These are phyloP conservation scores for Adrianichthys oophorus DNA, from an alignment of 2,797 vertebrate genomes.

Conservation along the genomic window DNA sequence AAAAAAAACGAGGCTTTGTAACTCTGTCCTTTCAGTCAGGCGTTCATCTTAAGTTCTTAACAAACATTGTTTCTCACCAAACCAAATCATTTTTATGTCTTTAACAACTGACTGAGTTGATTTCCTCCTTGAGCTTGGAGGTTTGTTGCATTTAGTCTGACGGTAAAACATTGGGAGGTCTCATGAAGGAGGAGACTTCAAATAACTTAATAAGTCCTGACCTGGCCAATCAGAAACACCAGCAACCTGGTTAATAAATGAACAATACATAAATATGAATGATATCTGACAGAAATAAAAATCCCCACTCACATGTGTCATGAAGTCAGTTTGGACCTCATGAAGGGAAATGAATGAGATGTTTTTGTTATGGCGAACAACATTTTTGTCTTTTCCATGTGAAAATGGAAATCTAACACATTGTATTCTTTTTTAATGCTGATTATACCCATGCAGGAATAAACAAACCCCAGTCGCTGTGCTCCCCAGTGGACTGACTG, in stretches of 20 bases:
- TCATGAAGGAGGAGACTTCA: slow-evolving; percentile 14
- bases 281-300: slow-evolving; percentile 38
- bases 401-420: slow-evolving; percentile 38
- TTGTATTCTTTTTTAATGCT: slow-evolving; percentile 37
- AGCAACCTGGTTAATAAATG: slow-evolving; percentile 33
- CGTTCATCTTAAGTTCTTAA: background rate
- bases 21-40: too few species aligned
- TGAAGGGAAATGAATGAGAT: background rate
- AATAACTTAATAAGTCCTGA: slow-evolving; percentile 48
- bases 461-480: slow-evolving; percentile 48
- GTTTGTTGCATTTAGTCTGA: too few species aligned
- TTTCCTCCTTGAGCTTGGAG: too few species aligned
- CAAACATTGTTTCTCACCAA: background rate
- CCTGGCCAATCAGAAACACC: slow-evolving; percentile 35
- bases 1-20: background rate
- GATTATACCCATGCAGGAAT: slow-evolving; percentile 52
- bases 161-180: slow-evolving; percentile 40
- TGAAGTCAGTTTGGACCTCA: slow-evolving; percentile 12
- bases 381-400: slow-evolving; percentile 15
- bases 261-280: slow-evolving; percentile 4
- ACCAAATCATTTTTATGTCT: background rate
- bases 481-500: slow-evolving; percentile 40
- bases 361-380: slow-evolving; percentile 1
- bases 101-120: background rate
- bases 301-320: slow-evolving; percentile 23